phyloP scores from a whole-genome alignment of 1,140 invertebrate genomes.

The Saxidomus purpurata region DNA sequence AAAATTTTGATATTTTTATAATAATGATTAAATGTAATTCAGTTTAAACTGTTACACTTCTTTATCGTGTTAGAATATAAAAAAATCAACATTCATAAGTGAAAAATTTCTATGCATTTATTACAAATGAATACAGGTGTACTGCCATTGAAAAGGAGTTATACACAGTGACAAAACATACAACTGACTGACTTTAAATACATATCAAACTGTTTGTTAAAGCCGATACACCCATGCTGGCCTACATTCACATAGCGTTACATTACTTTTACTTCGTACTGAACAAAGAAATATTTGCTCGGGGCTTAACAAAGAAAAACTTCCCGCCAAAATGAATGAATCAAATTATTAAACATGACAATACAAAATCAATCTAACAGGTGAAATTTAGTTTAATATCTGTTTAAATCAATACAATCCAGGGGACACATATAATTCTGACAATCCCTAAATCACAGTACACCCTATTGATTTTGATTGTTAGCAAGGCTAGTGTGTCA shows the following conservation, averaged over 20 bases:
- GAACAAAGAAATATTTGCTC: conserved; percentile 11
- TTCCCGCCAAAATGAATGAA: conserved; percentile 25
- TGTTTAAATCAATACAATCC: background rate
- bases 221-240: background rate
- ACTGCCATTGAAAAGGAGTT: too few species aligned
- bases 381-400: conserved; percentile 28
- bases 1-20: too few species aligned
- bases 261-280: background rate
- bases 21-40: too few species aligned
- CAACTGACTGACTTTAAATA: conserved; percentile 19
- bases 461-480: background rate
- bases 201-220: conserved; percentile 11
- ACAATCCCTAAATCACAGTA: background rate
- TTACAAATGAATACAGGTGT: too few species aligned
- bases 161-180: too few species aligned
- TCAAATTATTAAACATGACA: background rate
- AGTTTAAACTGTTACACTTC: too few species aligned
- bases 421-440: background rate
- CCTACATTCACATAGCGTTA: conserved; percentile 7
- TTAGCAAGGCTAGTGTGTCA: background rate
- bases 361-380: background rate
- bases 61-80: too few species aligned
- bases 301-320: conserved; percentile 4
- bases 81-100: too few species aligned
- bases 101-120: too few species aligned